Base-by-base conservation (phyloP, 2,797 vertebrate species). In the Syngnathus rostellatus region DNA sequence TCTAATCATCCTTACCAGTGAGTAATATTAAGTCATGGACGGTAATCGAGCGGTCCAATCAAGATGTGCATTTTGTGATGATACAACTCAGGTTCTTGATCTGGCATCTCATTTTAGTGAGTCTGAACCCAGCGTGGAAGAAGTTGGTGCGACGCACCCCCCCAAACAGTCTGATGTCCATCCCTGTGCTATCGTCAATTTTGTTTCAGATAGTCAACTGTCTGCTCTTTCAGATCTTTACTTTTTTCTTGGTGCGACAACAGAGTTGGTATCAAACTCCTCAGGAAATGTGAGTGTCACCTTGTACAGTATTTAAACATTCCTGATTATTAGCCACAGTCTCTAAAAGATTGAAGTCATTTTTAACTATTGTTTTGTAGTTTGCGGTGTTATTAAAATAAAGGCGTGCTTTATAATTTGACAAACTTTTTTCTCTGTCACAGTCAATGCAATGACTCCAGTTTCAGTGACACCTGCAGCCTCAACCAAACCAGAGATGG, bases 121-220 rank as follows among this genome's bases (percentile, higher is more conserved):
- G 96, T 91, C 91, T 98, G 85, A 99, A 98, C 77, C 92, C 95
- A 1, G 94, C 97, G 6, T 98, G 95, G 94, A 94, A 92, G 79
- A 94, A 95, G 68, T 92, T 99, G 62, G 95, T 96, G 66, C 76
- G 92, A 2, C 92, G 74, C 8, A 91, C 92, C 37, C 97, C 96
- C 3, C 97, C 96, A 0, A 94, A 95, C 17, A 93, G 96, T 62
- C 93, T 99, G 68, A 95, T 99, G 86, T 98, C 96, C 0, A 93
- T 87, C 62, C 90, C 92, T 6, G 92, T 99, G 65, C 92, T 99
- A 67, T 93, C 84, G 84, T 98, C 97, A 0, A 94, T 99, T 73
- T 80, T 99, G 60, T 92, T 93, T 72, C 97, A 99, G 90, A 98
- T 98, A 76, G 64, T 98, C 79, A 93, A 94, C 86, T 94, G 92